A percentile compares a stretch with the other conserved stretches of the same genome.
Evolutionary conservation across 2,797 vertebrate genomes (phyloP).

Genomic region (Hyperoplus immaculatus): DNA sequence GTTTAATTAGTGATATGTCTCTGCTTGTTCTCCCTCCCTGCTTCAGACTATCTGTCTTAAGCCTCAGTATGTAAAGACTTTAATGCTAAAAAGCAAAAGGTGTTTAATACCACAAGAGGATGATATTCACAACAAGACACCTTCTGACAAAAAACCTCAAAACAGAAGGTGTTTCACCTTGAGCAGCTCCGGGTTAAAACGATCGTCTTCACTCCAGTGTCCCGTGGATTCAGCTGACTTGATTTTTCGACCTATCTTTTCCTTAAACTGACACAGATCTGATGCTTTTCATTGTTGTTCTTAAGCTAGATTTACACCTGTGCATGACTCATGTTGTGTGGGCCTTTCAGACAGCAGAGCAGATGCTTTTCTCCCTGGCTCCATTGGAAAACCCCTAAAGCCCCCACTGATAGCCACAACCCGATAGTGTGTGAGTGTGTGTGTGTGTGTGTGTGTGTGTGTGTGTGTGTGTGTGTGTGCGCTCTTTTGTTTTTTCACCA

Average conservation of each 20-base stretch:
- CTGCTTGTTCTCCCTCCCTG: conserved; percentile 24
- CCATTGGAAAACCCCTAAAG: conserved; percentile 39
- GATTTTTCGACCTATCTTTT: conserved; percentile 10
- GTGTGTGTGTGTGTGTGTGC: no score
- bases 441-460: no score
- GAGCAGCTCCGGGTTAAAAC: not conserved
- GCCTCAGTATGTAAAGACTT: conserved; percentile 1
- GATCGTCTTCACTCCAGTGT: not conserved
- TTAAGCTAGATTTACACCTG: conserved; percentile 44
- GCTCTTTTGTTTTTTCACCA: not conserved
- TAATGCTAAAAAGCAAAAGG: conserved; percentile 3
- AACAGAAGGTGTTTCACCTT: not conserved
- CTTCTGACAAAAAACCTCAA: no score
- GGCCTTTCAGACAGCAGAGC: conserved; percentile 17
- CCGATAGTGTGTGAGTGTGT: not conserved
- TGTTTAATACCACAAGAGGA: not conserved
- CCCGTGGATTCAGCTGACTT: not conserved
- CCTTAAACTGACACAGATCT: conserved; percentile 30
- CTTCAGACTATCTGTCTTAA: conserved; percentile 16
- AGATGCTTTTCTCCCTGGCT: conserved; percentile 28
- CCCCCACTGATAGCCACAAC: conserved; percentile 15
- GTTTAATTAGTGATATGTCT: conserved; percentile 66
- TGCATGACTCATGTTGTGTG: conserved; percentile 6
- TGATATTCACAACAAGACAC: not conserved
- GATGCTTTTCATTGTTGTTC: conserved; percentile 30